phyloP scores from a whole-genome alignment of 2,888 invertebrate genomes.

The Erebia aethiops region DNA sequence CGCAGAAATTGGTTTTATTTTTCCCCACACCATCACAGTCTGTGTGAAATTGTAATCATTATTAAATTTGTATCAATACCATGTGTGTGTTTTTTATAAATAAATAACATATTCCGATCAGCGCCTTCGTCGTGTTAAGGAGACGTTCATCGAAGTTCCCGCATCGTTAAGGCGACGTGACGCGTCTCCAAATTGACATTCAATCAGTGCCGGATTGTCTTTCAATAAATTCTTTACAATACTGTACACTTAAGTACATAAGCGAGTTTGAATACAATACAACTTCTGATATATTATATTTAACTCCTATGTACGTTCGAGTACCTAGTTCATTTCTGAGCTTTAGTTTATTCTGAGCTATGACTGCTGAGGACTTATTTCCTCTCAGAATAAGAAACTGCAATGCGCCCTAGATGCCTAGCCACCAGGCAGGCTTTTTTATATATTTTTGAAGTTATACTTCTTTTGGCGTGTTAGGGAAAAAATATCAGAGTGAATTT shows the following conservation, averaged over 20 bases:
- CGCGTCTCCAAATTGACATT: slow-evolving; percentile 73
- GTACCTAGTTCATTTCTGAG: too few relatives aligned
- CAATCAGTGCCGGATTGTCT: slow-evolving; percentile 80
- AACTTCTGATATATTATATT: too few relatives aligned
- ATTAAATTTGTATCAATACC: slow-evolving; percentile 24
- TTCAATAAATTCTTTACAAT: slow-evolving; percentile 60
- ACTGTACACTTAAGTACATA: neutral
- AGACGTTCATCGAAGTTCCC: slow-evolving; percentile 23
- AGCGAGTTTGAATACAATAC: neutral
- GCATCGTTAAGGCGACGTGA: slow-evolving; percentile 40
- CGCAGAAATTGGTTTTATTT: neutral
- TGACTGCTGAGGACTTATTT: too few relatives aligned
- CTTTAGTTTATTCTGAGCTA: too few relatives aligned
- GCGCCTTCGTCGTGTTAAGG: slow-evolving; percentile 29
- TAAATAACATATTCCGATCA: slow-evolving; percentile 27
- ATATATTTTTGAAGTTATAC: too few relatives aligned
- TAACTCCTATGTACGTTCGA: too few relatives aligned
- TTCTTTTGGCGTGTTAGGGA: too few relatives aligned
- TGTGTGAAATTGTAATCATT: slow-evolving; percentile 14
- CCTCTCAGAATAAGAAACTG: too few relatives aligned
- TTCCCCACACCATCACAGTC: neutral
- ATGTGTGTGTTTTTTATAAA: slow-evolving; percentile 20
- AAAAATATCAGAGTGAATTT: too few relatives aligned
- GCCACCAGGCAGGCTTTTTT: too few relatives aligned
- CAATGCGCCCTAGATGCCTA: too few relatives aligned